A percentile compares a stretch with the other conserved stretches of the same genome.
Conservation (phyloP, 2,113 vertebrate species). For the Zosterops lateralis region DNA sequence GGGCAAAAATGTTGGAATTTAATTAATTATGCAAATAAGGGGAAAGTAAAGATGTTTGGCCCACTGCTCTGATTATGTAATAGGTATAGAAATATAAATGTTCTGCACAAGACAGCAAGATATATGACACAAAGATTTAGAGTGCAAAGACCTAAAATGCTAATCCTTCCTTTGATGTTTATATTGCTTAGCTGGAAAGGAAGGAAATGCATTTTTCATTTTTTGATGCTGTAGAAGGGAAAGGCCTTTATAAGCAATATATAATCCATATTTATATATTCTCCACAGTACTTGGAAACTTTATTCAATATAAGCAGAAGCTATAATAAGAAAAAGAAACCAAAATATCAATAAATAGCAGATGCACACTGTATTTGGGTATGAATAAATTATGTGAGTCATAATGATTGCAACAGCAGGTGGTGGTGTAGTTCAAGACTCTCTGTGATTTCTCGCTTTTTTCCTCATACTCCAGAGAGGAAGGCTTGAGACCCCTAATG, state of each 20-base stretch:
- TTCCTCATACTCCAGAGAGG: background rate
- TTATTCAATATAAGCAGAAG: background rate
- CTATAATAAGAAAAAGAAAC: background rate
- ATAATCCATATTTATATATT: constrained; percentile 26
- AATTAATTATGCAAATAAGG: constrained; percentile 33
- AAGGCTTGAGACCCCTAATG: background rate
- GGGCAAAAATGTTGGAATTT: background rate
- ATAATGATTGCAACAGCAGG: constrained; percentile 50
- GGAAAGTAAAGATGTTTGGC: background rate
- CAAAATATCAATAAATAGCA: constrained; percentile 51
- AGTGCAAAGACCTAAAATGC: constrained; percentile 20
- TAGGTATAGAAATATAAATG: constrained; percentile 23
- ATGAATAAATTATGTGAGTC: constrained; percentile 56
- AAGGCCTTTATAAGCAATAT: constrained; percentile 29
- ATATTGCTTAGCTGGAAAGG: constrained; percentile 35
- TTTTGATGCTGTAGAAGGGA: constrained; percentile 9
- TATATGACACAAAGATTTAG: constrained; percentile 39
- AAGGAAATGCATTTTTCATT: constrained; percentile 50
- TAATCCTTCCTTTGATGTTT: constrained; percentile 59
- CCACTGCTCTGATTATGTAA: constrained; percentile 2
- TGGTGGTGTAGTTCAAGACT: constrained; percentile 50
- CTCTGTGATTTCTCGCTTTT: constrained; percentile 8
- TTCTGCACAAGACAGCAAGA: constrained; percentile 8
- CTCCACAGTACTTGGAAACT: background rate
- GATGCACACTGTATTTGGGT: background rate